Percentiles rank a stretch among this genome's conserved stretches.
Conservation (phyloP, 2,888 invertebrate species). For the Troides oblongomaculatus region DNA sequence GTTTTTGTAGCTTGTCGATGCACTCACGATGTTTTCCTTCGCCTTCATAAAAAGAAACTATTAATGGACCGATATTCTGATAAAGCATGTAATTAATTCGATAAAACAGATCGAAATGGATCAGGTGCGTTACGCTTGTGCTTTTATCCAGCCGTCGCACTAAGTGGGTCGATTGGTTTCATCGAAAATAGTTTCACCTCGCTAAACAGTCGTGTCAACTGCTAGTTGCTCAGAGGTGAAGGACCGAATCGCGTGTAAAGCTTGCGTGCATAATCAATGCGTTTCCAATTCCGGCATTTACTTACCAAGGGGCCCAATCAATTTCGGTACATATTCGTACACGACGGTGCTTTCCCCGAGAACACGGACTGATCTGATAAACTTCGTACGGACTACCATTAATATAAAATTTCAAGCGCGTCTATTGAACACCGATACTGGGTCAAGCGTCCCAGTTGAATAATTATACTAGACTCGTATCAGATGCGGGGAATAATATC, state of each 20-base stretch:
- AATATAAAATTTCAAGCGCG: conserved; percentile 41
- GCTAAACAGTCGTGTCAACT: conserved; percentile 35
- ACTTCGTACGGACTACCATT: conserved; percentile 49
- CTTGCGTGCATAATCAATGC: conserved; percentile 60
- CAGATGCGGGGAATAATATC: conserved; percentile 23
- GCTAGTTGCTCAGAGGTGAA: conserved; percentile 53
- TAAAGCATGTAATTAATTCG: background rate
- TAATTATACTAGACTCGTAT: conserved; percentile 26
- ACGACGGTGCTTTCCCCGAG: conserved; percentile 73
- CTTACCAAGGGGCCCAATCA: conserved; percentile 63
- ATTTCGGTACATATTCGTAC: conserved; percentile 66
- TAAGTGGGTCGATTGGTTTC: conserved; percentile 45
- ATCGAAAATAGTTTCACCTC: conserved; percentile 33
- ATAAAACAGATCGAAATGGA: background rate
- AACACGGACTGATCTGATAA: conserved; percentile 60
- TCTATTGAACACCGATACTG: conserved; percentile 35
- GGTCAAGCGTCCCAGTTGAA: conserved; percentile 31
- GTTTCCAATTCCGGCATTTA: conserved; percentile 56
- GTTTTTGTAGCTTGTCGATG: too few relatives aligned
- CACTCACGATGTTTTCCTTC: too few relatives aligned
- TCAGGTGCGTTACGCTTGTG: conserved; percentile 37
- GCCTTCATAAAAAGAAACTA: too few relatives aligned
- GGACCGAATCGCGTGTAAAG: conserved; percentile 59
- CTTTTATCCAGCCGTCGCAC: conserved; percentile 45
- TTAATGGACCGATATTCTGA: too few relatives aligned